phyloP scores from a whole-genome alignment of 2,888 invertebrate species.

The Parnassius apollo region DNA sequence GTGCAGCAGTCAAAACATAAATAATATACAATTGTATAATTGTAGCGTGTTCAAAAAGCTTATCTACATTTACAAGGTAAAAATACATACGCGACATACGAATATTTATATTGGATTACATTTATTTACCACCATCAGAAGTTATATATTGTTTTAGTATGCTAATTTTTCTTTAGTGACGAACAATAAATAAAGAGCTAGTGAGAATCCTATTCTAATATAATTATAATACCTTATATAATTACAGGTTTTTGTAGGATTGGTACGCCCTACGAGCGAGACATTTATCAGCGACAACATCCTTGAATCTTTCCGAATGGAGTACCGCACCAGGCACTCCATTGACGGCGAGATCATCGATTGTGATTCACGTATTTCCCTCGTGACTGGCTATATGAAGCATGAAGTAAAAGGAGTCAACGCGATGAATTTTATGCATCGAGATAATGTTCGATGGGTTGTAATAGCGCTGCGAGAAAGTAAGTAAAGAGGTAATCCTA shows the following conservation, averaged over 20 bases:
- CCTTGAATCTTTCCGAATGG: slow-evolving; percentile 81
- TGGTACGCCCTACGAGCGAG: slow-evolving; percentile 84
- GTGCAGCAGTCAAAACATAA: too few species aligned
- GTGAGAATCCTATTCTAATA: too few species aligned
- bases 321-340: slow-evolving; percentile 93
- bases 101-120: too few species aligned
- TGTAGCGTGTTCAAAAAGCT: too few species aligned
- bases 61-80: too few species aligned
- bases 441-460: slow-evolving; percentile 92
- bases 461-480: slow-evolving; percentile 91
- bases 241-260: slow-evolving; percentile 82
- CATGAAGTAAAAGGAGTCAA: slow-evolving; percentile 92
- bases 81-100: too few species aligned
- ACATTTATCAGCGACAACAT: slow-evolving; percentile 74
- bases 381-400: slow-evolving; percentile 94
- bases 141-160: too few species aligned
- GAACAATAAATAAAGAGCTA: too few species aligned
- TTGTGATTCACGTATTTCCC: slow-evolving; percentile 92
- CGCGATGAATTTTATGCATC: slow-evolving; percentile 94
- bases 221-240: background rate
- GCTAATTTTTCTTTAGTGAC: too few species aligned
- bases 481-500: slow-evolving; percentile 41
- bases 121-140: too few species aligned
- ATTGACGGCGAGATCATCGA: slow-evolving; percentile 93
- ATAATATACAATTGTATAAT: too few species aligned